A percentile compares a stretch with the other conserved stretches of the same genome.
These are phyloP conservation scores for Elephantulus edwardii DNA, from an alignment of 2,113 vertebrate genomes.

Conservation along the genomic window DNA sequence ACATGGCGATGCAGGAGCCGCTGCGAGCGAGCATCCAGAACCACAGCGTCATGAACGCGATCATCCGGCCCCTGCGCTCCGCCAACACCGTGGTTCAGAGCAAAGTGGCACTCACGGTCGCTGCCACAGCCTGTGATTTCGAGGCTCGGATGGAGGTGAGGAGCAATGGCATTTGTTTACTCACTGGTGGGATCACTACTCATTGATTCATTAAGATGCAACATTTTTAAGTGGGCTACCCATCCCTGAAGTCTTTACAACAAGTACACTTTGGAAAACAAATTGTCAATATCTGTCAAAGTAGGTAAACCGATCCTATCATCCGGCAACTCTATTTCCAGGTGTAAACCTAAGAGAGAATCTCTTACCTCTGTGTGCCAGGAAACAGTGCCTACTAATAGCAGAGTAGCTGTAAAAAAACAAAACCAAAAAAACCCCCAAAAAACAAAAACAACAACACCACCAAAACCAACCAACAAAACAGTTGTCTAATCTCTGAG, in stretches of 20 bases:
- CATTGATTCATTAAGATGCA: not conserved
- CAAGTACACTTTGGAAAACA: not conserved
- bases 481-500: not conserved
- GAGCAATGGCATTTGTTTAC: not conserved
- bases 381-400: not conserved
- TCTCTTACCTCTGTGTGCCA: not conserved
- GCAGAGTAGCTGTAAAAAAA: not conserved
- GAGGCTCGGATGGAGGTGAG: constrained; percentile 88
- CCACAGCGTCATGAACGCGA: constrained; percentile 77
- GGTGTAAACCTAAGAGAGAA: not conserved
- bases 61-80: constrained; percentile 83
- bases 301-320: not conserved
- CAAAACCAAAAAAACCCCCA: too few relatives aligned
- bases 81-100: constrained; percentile 84
- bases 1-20: constrained; percentile 88
- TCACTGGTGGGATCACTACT: not conserved
- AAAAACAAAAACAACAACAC: too few relatives aligned
- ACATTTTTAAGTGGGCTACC: not conserved
- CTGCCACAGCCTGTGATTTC: constrained; percentile 84
- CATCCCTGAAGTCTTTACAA: not conserved
- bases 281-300: not conserved
- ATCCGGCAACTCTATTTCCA: not conserved
- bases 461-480: too few relatives aligned
- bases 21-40: constrained; percentile 81
- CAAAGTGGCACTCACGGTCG: constrained; percentile 82